Conservation (phyloP, 1,140 invertebrate genomes). For the Pemphigus obesinymphae region DNA sequence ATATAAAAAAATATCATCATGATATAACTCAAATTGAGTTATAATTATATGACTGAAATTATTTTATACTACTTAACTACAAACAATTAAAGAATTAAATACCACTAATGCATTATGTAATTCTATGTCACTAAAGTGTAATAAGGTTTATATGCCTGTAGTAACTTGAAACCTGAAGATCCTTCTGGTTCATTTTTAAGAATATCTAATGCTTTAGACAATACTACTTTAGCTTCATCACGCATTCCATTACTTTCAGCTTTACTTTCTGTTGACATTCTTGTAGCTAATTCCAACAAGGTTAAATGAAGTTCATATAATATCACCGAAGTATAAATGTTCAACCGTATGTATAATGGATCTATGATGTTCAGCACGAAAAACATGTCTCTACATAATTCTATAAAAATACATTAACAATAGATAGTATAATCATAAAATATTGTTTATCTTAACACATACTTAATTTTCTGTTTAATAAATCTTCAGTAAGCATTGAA, state of each 20-base stretch:
- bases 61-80: no score
- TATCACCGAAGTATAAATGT: slow-evolving; percentile 66
- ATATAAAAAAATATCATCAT: no score
- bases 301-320: slow-evolving; percentile 63
- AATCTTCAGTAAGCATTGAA: slow-evolving; percentile 55
- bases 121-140: background rate
- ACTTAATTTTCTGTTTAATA: slow-evolving; percentile 58
- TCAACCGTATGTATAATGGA: slow-evolving; percentile 63
- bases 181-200: slow-evolving; percentile 54
- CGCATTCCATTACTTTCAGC: slow-evolving; percentile 49
- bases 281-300: slow-evolving; percentile 55
- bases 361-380: slow-evolving; percentile 61
- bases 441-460: background rate
- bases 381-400: slow-evolving; percentile 65
- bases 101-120: background rate
- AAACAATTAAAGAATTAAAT: no score
- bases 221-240: slow-evolving; percentile 51
- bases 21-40: no score
- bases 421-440: background rate
- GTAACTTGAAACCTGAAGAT: slow-evolving; percentile 52
- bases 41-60: no score
- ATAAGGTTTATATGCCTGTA: background rate
- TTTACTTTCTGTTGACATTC: slow-evolving; percentile 53
- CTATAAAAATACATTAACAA: slow-evolving; percentile 44
- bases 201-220: slow-evolving; percentile 52